Percentiles rank a stretch among this genome's conserved stretches.
Conservation (phyloP, 1,140 invertebrate genomes). For the Monochamus saltuarius region DNA sequence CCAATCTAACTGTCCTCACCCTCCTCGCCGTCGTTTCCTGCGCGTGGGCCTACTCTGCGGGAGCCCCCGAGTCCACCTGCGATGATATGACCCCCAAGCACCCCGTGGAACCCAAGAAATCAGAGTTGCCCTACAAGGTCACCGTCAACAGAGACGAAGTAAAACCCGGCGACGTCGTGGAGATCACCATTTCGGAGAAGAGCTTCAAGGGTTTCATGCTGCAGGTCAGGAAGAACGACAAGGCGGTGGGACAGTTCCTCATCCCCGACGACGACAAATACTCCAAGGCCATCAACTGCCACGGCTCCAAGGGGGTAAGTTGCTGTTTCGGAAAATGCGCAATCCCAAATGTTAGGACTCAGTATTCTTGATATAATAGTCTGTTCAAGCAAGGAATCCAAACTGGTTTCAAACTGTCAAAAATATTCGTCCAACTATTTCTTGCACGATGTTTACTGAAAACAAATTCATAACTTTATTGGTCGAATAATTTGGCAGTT, state of each 20-base stretch:
- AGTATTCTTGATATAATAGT: too few species aligned
- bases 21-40: conserved; percentile 22
- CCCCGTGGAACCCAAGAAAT: conserved; percentile 41
- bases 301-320: conserved; percentile 40
- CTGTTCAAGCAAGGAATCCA: too few species aligned
- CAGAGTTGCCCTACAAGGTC: conserved; percentile 48
- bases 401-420: too few species aligned
- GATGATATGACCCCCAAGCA: conserved; percentile 51
- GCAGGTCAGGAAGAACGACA: conserved; percentile 47
- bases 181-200: conserved; percentile 44
- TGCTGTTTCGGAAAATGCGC: background rate
- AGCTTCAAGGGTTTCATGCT: conserved; percentile 53
- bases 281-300: conserved; percentile 45
- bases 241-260: conserved; percentile 50
- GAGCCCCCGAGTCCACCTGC: conserved; percentile 50
- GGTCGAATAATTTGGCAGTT: too few species aligned
- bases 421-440: too few species aligned
- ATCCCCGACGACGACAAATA: conserved; percentile 42
- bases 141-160: conserved; percentile 42
- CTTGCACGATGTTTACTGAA: too few species aligned
- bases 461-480: too few species aligned
- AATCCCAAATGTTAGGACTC: too few species aligned
- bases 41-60: conserved; percentile 39
- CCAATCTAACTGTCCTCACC: background rate
- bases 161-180: conserved; percentile 41